phyloP scores from a whole-genome alignment of 2,113 vertebrate genomes.

The Eulemur macaco region DNA sequence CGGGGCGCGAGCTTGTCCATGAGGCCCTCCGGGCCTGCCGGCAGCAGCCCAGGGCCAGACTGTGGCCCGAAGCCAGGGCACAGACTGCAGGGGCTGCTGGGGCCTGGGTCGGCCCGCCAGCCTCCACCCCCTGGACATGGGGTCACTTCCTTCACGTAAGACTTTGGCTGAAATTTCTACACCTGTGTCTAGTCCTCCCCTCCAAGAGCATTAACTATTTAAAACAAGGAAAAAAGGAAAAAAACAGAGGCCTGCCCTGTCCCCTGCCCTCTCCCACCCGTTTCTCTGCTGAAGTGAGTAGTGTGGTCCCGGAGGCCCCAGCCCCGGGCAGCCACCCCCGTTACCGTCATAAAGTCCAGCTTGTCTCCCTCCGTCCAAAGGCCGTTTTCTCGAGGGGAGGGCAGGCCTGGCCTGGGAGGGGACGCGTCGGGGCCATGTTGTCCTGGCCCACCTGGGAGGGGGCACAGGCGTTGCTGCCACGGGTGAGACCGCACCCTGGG shows the following conservation, averaged over 20 bases:
- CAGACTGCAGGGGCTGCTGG: neutral
- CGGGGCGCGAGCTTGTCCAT: constrained; percentile 13
- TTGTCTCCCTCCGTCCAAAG: constrained; percentile 75
- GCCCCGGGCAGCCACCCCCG: neutral
- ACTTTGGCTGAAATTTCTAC: constrained; percentile 71
- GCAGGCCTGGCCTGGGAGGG: neutral
- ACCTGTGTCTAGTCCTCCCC: constrained; percentile 57
- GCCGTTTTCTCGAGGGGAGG: constrained; percentile 65
- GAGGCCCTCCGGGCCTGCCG: neutral
- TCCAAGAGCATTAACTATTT: constrained; percentile 75
- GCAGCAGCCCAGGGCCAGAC: neutral
- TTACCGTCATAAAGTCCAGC: constrained; percentile 62
- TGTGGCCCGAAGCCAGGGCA: neutral
- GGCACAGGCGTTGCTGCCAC: neutral
- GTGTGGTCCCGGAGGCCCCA: neutral
- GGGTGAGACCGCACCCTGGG: neutral
- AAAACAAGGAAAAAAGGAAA: constrained; percentile 54
- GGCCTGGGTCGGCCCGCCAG: neutral
- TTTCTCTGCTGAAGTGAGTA: neutral
- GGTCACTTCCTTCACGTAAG: constrained; percentile 65
- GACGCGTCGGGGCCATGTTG: neutral
- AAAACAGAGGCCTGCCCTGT: neutral
- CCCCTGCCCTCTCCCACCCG: neutral
- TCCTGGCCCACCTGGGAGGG: neutral
- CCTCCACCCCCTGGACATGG: neutral